phyloP scores from a whole-genome alignment of 2,113 vertebrate species.

The Festucalex cinctus region DNA sequence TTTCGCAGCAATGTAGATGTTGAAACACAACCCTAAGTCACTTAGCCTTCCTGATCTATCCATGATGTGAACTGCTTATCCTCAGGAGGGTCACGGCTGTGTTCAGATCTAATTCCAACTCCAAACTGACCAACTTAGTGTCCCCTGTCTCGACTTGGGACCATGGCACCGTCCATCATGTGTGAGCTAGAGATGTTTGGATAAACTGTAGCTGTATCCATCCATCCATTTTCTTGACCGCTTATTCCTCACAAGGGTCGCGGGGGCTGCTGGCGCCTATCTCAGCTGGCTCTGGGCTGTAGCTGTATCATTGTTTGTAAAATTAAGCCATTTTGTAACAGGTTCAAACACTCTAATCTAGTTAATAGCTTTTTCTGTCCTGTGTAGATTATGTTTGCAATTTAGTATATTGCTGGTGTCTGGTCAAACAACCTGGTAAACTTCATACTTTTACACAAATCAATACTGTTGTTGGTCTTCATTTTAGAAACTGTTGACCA shows the following conservation, averaged over 20 bases:
- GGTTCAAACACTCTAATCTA: conserved; percentile 17
- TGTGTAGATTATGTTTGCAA: conserved; percentile 35
- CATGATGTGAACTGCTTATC: too few relatives aligned
- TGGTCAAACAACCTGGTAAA: too few relatives aligned
- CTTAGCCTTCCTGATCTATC: neutral
- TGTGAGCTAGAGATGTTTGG: neutral
- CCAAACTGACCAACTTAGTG: neutral
- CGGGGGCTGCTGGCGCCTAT: too few relatives aligned
- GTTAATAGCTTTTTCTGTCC: conserved; percentile 17
- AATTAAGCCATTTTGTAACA: conserved; percentile 20
- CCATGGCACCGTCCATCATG: conserved; percentile 21
- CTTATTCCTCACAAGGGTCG: too few relatives aligned
- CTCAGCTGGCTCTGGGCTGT: too few relatives aligned
- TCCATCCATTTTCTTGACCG: too few relatives aligned
- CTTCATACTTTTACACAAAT: too few relatives aligned
- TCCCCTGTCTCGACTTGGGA: conserved; percentile 2
- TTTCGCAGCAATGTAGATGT: conserved; percentile 1
- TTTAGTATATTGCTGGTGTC: conserved; percentile 13
- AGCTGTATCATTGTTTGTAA: conserved; percentile 35
- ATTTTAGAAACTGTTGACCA: too few relatives aligned
- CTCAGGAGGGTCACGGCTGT: neutral
- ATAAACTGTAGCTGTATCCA: conserved; percentile 34
- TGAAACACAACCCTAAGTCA: neutral
- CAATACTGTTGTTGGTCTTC: too few relatives aligned
- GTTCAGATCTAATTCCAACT: neutral